Evolutionary conservation across 2,113 vertebrate genomes (phyloP).

Genomic region (Amblyopsis rosae): DNA sequence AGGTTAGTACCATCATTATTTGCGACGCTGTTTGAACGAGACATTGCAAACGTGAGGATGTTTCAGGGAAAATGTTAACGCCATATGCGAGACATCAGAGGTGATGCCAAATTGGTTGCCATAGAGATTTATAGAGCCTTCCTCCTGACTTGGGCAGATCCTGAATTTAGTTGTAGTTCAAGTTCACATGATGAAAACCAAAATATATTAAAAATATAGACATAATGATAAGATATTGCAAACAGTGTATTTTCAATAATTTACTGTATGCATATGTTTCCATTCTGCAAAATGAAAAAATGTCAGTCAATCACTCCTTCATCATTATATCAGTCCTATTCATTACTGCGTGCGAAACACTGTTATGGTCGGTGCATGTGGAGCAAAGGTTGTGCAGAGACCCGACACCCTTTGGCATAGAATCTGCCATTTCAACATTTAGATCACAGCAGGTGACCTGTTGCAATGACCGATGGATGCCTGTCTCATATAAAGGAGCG

Average conservation of each 20-base stretch:
- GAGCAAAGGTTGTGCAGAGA: slow-evolving; percentile 5
- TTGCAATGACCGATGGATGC: slow-evolving; percentile 42
- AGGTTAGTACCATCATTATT: too few species aligned
- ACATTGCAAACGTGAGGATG: too few species aligned
- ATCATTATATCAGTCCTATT: not conserved
- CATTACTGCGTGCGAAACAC: not conserved
- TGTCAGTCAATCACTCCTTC: not conserved
- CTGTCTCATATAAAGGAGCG: slow-evolving; percentile 47
- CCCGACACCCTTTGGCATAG: slow-evolving; percentile 34
- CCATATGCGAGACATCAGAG: too few species aligned
- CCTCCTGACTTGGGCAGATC: not conserved
- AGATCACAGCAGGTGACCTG: slow-evolving; percentile 24
- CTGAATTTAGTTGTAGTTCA: not conserved
- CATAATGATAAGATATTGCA: too few species aligned
- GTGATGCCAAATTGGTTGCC: too few species aligned
- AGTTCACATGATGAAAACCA: too few species aligned
- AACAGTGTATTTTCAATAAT: too few species aligned
- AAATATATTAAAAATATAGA: too few species aligned
- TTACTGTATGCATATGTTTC: too few species aligned
- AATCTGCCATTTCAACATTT: slow-evolving; percentile 43
- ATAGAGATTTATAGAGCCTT: too few species aligned
- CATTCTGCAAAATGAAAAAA: not conserved
- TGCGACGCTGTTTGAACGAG: too few species aligned
- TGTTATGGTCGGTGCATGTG: not conserved
- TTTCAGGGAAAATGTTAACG: too few species aligned